Evolutionary conservation across 2,888 invertebrate species (phyloP).

Genomic region (Scaptomyza caliginosa): DNA sequence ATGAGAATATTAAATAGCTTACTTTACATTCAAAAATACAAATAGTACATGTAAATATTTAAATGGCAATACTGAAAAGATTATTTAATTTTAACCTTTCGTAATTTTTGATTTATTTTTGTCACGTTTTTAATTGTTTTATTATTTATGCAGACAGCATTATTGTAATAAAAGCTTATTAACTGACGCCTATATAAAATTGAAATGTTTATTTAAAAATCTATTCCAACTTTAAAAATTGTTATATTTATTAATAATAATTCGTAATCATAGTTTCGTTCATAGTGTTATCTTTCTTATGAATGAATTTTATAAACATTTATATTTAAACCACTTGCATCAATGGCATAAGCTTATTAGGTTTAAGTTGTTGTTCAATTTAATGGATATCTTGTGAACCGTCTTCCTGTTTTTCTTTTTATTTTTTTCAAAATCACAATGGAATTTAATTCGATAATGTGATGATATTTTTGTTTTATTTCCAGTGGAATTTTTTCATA

Average conservation of each 20-base stretch:
- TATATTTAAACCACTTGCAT: slow-evolving; percentile 29
- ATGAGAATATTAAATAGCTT: slow-evolving; percentile 46
- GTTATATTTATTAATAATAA: slow-evolving; percentile 7
- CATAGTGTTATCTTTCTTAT: not conserved
- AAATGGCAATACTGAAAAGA: slow-evolving; percentile 42
- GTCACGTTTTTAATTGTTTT: not conserved
- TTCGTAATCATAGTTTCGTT: not conserved
- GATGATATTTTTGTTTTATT: slow-evolving; percentile 57
- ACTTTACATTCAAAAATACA: slow-evolving; percentile 60
- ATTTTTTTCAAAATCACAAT: slow-evolving; percentile 62
- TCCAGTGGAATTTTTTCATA: slow-evolving; percentile 62
- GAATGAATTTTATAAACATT: slow-evolving; percentile 7
- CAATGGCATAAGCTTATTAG: slow-evolving; percentile 18
- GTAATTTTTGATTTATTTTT: not conserved
- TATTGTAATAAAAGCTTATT: not conserved
- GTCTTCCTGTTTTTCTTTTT: slow-evolving; percentile 15
- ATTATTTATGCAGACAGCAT: not conserved
- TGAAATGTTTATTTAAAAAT: slow-evolving; percentile 2
- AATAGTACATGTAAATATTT: slow-evolving; percentile 43
- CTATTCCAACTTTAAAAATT: not conserved
- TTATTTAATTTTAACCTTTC: slow-evolving; percentile 1
- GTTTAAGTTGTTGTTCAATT: slow-evolving; percentile 16
- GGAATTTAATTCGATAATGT: slow-evolving; percentile 54
- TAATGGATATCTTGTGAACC: slow-evolving; percentile 22
- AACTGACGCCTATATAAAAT: not conserved